Conservation (phyloP, 2,113 vertebrate species). For the Malurus melanocephalus region DNA sequence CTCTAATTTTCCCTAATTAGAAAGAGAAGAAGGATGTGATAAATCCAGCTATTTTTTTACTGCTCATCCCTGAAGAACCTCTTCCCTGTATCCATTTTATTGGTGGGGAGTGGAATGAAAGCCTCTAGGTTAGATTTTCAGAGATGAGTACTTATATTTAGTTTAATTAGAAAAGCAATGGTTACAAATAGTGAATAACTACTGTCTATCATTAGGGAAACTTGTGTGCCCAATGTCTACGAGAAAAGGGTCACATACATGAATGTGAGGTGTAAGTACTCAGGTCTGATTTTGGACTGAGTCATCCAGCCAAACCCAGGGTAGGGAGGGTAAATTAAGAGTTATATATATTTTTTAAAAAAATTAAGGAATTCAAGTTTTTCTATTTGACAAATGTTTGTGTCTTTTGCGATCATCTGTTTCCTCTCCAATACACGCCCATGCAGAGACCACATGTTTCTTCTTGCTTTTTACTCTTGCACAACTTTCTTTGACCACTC, state of each 20-base stretch:
- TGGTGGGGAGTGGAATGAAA: not conserved
- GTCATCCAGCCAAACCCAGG: not conserved
- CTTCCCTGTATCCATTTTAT: not conserved
- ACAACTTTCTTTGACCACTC: not conserved
- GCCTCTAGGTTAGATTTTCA: not conserved
- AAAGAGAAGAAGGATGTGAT: constrained; percentile 22
- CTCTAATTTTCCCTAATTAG: constrained; percentile 35
- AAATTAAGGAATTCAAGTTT: not conserved
- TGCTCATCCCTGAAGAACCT: not conserved
- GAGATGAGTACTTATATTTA: not conserved
- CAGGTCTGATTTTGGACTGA: not conserved
- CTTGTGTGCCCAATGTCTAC: not conserved
- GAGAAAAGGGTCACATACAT: not conserved
- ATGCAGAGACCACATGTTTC: not conserved
- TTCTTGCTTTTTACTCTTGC: constrained; percentile 46
- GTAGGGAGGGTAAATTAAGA: not conserved
- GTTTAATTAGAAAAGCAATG: not conserved
- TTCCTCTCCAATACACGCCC: not conserved
- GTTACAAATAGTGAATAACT: not conserved
- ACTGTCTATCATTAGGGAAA: not conserved
- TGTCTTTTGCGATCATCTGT: not conserved
- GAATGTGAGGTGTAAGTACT: not conserved
- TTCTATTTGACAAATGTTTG: not conserved
- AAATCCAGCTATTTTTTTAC: not conserved
- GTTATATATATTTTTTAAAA: not conserved